Base-by-base conservation (phyloP, 1,140 invertebrate genomes). In the Dreissena rostriformis region DNA sequence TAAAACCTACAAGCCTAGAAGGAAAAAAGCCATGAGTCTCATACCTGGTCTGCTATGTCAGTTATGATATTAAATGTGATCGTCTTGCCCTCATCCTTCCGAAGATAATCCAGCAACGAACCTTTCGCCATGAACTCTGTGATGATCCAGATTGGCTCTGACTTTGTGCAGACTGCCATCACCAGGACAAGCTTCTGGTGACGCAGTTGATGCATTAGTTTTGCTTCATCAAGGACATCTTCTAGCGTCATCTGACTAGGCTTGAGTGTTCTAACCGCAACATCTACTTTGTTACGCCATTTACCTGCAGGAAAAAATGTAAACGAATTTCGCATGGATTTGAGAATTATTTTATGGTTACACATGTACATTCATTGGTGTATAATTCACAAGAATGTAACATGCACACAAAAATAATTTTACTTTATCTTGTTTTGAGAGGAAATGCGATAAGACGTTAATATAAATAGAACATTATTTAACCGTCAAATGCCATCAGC, bases 71-170 rank as follows among this genome's bases (percentile, higher is more conserved):
- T 96, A 86, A 99, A 95, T 87, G 73, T 86, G 81, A 99, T 95
- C 12, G 78, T 26, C 91, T 97, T 97, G 14, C 97, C 97, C 63
- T 94, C 94, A 90, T 97, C 97, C 14, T 97, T 92, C 15, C 92
- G 88, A 22, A 94, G 84, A 82, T 90, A 94, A 91, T 99, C 98
- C 65, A 99, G 94, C 24, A 99, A 94, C 79, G 98, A 98, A 68
- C 98, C 98, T 93, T 99, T 98, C 92, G 97, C 97, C 98, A 99
- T 99, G 51, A 99, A 94, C 94, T 99, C 99, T 0, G 99, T 99
- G 68, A 99, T 99, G 89, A 99, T 99, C 92, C 99, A 99, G 91
- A 99, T 99, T 0, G 99, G 99, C 94, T 99, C 98, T 91, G 98
- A 97, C 87, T 98, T 96, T 12, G 98, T 99, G 92, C 99, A 99